phyloP scores from a whole-genome alignment of 1,140 invertebrate genomes.

The Stegodyphus mimosarum region DNA sequence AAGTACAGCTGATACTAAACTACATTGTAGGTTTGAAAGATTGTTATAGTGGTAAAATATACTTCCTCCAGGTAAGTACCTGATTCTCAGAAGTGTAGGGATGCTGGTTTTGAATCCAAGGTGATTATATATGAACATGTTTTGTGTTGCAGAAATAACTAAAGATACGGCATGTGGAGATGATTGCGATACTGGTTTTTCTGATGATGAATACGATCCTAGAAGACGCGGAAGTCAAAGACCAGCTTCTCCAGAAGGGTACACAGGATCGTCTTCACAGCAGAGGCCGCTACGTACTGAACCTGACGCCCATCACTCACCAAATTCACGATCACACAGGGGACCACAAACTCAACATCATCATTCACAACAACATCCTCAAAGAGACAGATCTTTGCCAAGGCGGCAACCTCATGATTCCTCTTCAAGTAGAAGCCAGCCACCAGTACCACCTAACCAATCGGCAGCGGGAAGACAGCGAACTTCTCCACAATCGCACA shows the following conservation, averaged over 20 bases:
- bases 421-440: not conserved
- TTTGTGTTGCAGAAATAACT: conserved; percentile 79
- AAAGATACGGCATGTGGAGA: conserved; percentile 75
- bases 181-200: conserved; percentile 66
- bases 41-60: no score
- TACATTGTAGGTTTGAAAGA: no score
- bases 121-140: not conserved
- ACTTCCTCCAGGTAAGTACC: no score
- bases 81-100: no score
- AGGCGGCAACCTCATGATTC: conserved; percentile 32
- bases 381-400: conserved; percentile 11
- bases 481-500: not conserved
- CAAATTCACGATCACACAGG: conserved; percentile 45
- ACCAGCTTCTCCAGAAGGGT: conserved; percentile 19
- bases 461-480: not conserved
- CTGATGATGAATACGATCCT: conserved; percentile 65
- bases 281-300: conserved; percentile 40
- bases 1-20: no score
- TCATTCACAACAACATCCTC: conserved; percentile 38
- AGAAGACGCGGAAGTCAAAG: conserved; percentile 6
- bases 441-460: conserved; percentile 3
- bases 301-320: conserved; percentile 31
- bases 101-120: no score
- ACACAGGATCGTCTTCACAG: conserved; percentile 26
- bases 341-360: conserved; percentile 45